Conservation (phyloP, 2,888 invertebrate species). For the Strigamia crassipes region DNA sequence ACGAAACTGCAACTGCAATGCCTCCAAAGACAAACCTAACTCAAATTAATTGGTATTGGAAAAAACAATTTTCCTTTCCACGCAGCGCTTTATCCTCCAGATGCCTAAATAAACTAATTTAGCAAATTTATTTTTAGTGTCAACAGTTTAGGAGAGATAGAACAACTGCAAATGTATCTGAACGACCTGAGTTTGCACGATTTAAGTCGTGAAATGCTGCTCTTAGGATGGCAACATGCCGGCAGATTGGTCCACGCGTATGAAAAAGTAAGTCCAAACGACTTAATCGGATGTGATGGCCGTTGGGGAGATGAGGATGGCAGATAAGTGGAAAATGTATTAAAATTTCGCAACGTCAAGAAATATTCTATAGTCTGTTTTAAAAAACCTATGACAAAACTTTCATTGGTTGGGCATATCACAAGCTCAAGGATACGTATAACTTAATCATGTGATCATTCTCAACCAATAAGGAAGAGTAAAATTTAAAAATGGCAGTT, state of each 20-base stretch:
- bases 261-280: constrained; percentile 55
- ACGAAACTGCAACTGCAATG: background rate
- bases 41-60: background rate
- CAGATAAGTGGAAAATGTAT: no score
- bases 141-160: constrained; percentile 80
- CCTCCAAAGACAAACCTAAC: background rate
- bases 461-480: no score
- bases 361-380: no score
- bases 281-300: background rate
- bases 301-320: no score
- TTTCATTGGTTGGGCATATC: no score
- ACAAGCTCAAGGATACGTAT: no score
- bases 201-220: constrained; percentile 77
- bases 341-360: no score
- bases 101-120: background rate
- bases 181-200: constrained; percentile 86
- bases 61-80: background rate
- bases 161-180: constrained; percentile 75
- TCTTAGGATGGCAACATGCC: constrained; percentile 81
- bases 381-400: no score
- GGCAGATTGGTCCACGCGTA: constrained; percentile 50
- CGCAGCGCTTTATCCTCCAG: background rate
- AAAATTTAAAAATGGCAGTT: no score
- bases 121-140: constrained; percentile 63
- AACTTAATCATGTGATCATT: no score